phyloP scores from a whole-genome alignment of 2,113 vertebrate genomes.

The Hypocryptadius cinnamomeus region DNA sequence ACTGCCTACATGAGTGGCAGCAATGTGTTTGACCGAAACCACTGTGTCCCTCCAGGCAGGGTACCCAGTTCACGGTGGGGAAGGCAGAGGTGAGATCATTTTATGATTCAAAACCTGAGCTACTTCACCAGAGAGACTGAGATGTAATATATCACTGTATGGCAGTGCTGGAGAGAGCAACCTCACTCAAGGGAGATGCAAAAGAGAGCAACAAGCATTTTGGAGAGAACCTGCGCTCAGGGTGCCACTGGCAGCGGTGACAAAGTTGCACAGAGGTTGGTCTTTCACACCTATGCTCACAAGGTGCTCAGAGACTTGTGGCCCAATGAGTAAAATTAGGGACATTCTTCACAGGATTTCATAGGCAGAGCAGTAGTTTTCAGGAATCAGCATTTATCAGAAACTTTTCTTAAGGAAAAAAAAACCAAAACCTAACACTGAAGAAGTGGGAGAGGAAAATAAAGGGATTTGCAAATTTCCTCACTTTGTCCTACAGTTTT shows the following conservation, averaged over 20 bases:
- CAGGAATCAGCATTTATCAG: not conserved
- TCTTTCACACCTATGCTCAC: not conserved
- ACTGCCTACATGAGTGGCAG: not conserved
- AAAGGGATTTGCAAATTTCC: not conserved
- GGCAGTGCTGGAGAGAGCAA: not conserved
- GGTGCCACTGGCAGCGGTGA: accelerated
- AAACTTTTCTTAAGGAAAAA: not conserved
- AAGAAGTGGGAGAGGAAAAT: not conserved
- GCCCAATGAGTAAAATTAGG: not conserved
- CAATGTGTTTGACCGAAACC: not conserved
- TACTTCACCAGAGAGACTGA: not conserved
- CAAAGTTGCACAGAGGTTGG: not conserved
- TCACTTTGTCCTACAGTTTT: not conserved
- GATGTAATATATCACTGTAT: not conserved
- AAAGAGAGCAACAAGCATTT: not conserved
- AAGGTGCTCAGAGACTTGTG: not conserved
- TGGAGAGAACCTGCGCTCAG: accelerated
- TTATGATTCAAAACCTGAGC: not conserved
- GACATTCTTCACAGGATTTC: not conserved
- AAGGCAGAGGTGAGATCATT: not conserved
- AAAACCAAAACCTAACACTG: not conserved
- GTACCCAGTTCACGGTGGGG: not conserved
- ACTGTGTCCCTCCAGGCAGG: not conserved
- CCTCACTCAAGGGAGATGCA: not conserved
- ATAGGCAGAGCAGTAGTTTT: not conserved